Base-by-base conservation (phyloP, 2,888 invertebrate genomes). In the Zelleria hepariella region DNA sequence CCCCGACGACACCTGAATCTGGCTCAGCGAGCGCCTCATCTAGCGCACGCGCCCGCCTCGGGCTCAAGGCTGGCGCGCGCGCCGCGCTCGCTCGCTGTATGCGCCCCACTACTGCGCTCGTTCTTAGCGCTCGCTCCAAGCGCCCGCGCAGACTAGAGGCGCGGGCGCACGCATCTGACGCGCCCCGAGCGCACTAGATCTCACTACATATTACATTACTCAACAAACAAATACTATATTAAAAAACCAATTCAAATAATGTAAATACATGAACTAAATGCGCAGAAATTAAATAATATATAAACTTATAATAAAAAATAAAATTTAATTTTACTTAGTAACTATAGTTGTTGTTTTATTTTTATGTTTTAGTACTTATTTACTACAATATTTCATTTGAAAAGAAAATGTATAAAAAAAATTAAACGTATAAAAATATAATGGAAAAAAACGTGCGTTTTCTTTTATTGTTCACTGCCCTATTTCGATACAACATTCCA, bases 21-120 rank as follows among this genome's bases (percentile, higher is more conserved):
- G 92, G 92, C 92, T 92, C 83, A 92, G 91, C 89, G 92, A 92
- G 92, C 92, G 92, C 86, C 91, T 92, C 86, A 92, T 92, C 90
- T 92, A 91, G 77, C 77, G 79, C 76, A 67, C 71, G 75, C 78
- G 80, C 74, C 77, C 72, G 79, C 81, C 85, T 75, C 66, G 86
- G 86, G 86, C 87, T 86, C 86, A 82, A 73, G 84, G 82, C 81
- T 66, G 74, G 70, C 76, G 72, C 77, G 77, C 71, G 74, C 76
- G 66, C 66, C 63, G 58, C 69, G 74, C 71, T 42, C 79, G 80
- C 80, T 80, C 83, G 82, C 84, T 75, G 56, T 55, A 59, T 32
- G 20, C 26, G 5, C 54, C 52, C 21, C 53, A n/a, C n/a, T n/a
- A n/a, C n/a, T n/a, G n/a, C n/a, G n/a, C n/a, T n/a, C n/a, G n/a